Evolutionary conservation across 1,140 invertebrate species (phyloP).

Genomic region (Lepidostoma basale): DNA sequence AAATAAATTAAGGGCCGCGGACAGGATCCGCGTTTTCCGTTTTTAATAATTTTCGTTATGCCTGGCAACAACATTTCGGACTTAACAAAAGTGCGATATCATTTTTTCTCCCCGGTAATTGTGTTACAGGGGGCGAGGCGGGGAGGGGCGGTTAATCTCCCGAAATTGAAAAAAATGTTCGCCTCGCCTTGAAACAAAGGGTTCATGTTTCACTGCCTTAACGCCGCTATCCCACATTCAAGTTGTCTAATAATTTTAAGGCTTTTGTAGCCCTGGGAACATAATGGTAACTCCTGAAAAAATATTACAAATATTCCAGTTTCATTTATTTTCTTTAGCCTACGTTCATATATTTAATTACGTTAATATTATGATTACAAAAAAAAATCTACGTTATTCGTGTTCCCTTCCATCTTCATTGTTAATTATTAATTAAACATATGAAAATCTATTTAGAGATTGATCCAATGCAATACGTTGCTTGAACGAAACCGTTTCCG

Average conservation of each 20-base stretch:
- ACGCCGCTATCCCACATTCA: constrained; percentile 6
- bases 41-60: constrained; percentile 45
- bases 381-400: too few species aligned
- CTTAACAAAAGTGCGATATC: constrained; percentile 35
- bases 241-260: constrained; percentile 21
- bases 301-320: too few species aligned
- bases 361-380: too few species aligned
- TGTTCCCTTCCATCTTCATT: too few species aligned
- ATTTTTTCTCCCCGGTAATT: constrained; percentile 22
- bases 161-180: constrained; percentile 14
- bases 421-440: too few species aligned
- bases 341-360: too few species aligned
- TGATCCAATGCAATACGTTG: too few species aligned
- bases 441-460: too few species aligned
- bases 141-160: constrained; percentile 14
- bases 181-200: constrained; percentile 21
- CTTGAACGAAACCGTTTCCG: too few species aligned
- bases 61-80: constrained; percentile 40
- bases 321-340: too few species aligned
- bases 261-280: neutral
- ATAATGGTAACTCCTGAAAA: too few species aligned
- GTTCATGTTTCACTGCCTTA: constrained; percentile 19
- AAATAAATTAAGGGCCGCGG: constrained; percentile 41
- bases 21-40: constrained; percentile 36
- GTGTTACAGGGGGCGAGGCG: constrained; percentile 8